Evolutionary conservation across 2,113 vertebrate genomes (phyloP).

Genomic region (Antechinus flavipes): DNA sequence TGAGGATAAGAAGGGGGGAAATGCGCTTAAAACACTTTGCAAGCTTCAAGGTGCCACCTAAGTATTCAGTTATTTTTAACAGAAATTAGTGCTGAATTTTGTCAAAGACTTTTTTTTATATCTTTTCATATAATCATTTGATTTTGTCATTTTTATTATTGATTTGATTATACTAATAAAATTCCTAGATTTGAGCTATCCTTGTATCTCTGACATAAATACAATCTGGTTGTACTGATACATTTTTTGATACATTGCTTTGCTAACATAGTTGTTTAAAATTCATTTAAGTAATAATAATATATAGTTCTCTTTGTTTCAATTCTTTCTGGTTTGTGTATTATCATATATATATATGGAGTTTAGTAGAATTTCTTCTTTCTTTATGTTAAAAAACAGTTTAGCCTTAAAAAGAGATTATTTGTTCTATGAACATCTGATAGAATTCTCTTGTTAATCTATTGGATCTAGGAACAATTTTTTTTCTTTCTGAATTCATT

Average conservation of each 20-base stretch:
- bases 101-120: neutral
- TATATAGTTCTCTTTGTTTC: neutral
- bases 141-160: neutral
- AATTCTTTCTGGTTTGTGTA: neutral
- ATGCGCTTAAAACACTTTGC: neutral
- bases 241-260: neutral
- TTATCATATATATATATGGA: neutral
- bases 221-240: neutral
- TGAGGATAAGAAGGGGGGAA: neutral
- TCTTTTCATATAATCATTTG: neutral
- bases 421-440: neutral
- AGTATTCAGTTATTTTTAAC: neutral
- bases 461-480: neutral
- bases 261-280: neutral
- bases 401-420: neutral
- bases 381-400: neutral
- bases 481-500: neutral
- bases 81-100: neutral
- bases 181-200: neutral
- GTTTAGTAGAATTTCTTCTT: neutral
- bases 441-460: neutral
- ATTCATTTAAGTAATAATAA: neutral
- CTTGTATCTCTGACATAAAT: neutral
- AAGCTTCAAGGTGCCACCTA: neutral
- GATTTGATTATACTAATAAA: neutral